Conservation (phyloP, 1,140 invertebrate species). For the Anoplolepis gracilipes region DNA sequence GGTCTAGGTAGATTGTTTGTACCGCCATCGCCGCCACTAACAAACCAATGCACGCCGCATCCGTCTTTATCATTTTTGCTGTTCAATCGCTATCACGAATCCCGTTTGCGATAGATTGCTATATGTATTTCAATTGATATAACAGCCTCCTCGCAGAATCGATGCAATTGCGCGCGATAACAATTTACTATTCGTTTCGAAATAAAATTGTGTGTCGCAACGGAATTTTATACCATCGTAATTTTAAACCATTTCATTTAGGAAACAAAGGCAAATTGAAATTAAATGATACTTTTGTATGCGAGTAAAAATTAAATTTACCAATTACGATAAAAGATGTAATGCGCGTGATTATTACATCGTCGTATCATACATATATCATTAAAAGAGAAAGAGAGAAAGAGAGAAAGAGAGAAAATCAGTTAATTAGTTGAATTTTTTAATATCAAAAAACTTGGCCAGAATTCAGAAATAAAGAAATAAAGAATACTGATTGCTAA, state of each 20-base stretch:
- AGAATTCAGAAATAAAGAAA: neutral
- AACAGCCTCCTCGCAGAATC: neutral
- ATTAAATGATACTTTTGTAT: conserved; percentile 13
- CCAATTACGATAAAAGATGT: neutral
- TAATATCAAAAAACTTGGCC: neutral
- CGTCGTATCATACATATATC: neutral
- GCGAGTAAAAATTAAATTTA: neutral
- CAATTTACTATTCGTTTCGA: conserved; percentile 28
- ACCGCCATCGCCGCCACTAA: neutral
- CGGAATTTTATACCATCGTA: neutral
- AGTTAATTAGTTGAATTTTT: neutral
- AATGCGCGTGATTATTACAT: neutral
- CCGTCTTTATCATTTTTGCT: conserved; percentile 3
- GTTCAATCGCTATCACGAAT: neutral
- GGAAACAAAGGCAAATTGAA: neutral
- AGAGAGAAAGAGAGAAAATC: too few relatives aligned
- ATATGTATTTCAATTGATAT: neutral
- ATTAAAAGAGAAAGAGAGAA: too few relatives aligned
- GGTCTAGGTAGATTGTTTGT: neutral
- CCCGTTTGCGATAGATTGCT: neutral
- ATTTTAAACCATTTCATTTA: conserved; percentile 34
- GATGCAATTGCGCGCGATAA: conserved; percentile 14
- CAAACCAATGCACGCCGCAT: neutral
- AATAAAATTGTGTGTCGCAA: conserved; percentile 1
- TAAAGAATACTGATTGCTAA: neutral